A percentile compares a stretch with the other conserved stretches of the same genome.
Evolutionary conservation across 2,888 invertebrate species (phyloP).

Genomic region (Tipula helvola): DNA sequence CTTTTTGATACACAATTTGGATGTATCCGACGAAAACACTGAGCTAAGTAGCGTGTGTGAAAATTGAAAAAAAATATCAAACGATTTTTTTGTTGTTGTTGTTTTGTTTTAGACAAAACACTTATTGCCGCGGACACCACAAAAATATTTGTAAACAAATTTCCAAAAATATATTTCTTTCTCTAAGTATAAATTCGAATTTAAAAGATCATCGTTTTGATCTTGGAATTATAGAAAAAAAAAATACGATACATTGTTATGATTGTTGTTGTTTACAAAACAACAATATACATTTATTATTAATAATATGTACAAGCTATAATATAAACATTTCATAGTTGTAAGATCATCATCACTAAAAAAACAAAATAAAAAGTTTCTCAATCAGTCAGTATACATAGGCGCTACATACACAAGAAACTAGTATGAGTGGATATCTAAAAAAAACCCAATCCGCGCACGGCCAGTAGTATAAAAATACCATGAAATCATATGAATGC

Average conservation of each 20-base stretch:
- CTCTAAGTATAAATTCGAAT: not conserved
- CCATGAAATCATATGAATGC: not conserved
- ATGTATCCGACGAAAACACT: not conserved
- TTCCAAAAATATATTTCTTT: not conserved
- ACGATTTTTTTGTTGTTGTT: not conserved
- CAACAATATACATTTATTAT: not conserved
- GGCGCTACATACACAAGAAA: not conserved
- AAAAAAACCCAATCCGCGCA: not conserved
- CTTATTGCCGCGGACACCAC: not conserved
- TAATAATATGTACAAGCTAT: not conserved
- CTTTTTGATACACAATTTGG: not conserved
- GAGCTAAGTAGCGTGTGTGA: not conserved
- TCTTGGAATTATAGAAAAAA: not conserved
- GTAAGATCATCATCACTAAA: not conserved
- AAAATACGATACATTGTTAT: not conserved
- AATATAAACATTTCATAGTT: not conserved
- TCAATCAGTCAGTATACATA: not conserved
- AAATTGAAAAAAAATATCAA: not conserved
- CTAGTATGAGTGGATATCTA: not conserved
- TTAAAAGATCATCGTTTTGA: not conserved
- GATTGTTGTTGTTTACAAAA: not conserved
- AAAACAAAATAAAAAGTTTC: not conserved
- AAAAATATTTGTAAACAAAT: not conserved
- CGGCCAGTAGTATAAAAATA: not conserved
- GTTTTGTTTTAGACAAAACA: not conserved